Percentiles rank a stretch among this genome's conserved stretches.
Evolutionary conservation across 2,113 vertebrate genomes (phyloP).

Genomic region (Smithornis capensis): DNA sequence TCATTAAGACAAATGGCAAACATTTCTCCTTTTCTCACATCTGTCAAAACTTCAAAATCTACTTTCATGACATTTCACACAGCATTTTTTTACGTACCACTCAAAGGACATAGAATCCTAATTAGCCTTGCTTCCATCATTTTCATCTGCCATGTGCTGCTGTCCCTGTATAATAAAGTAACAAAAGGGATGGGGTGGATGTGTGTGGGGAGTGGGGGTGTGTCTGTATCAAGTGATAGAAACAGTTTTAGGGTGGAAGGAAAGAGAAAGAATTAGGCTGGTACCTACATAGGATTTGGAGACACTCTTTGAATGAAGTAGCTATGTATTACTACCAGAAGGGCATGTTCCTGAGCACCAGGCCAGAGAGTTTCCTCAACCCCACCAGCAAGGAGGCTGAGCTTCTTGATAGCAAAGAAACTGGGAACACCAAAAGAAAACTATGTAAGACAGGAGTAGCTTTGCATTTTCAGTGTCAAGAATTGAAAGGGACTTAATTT

Average conservation of each 20-base stretch:
- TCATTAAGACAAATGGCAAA: conserved; percentile 61
- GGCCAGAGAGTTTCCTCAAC: not conserved
- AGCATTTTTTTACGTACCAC: conserved; percentile 25
- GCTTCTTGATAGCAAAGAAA: not conserved
- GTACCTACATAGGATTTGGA: not conserved
- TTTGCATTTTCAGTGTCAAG: not conserved
- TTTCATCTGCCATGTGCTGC: not conserved
- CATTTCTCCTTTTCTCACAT: conserved; percentile 26
- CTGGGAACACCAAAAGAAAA: not conserved
- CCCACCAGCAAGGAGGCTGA: not conserved
- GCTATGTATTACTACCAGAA: not conserved
- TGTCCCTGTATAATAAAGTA: not conserved
- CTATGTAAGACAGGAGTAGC: not conserved
- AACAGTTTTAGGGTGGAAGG: not conserved
- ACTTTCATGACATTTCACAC: conserved; percentile 52
- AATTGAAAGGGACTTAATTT: not conserved
- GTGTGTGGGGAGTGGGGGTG: no score
- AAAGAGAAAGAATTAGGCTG: not conserved
- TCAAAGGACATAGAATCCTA: conserved; percentile 26
- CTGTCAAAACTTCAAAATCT: conserved; percentile 45
- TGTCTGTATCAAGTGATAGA: not conserved
- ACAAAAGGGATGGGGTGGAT: not conserved
- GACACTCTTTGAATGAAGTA: not conserved
- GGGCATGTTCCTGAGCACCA: not conserved
- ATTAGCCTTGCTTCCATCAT: conserved; percentile 5